Evolutionary conservation across 2,888 invertebrate genomes (phyloP), one percentile per base, ranked within the genome.

Genomic region (Metallyticus violacea): DNA sequence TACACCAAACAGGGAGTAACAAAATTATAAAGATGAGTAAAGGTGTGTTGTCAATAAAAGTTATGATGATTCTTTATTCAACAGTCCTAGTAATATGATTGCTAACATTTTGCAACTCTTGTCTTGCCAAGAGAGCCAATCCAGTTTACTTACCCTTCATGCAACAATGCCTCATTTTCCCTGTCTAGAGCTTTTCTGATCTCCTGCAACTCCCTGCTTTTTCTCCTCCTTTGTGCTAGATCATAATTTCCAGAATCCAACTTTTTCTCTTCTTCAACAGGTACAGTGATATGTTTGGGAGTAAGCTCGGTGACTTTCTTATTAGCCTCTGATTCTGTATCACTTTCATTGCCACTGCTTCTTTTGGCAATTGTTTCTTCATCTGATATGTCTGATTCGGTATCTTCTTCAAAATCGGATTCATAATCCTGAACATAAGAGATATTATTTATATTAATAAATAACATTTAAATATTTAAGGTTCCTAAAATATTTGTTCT

Each of bases 221-320:
- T 87, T 27, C 85, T 81, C 85, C 78, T 88, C 7, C 77, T 87
- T 86, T 90, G 90, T 1, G 89, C 89, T 88, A 94, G 90, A 79
- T 94, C 94, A 89, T 93, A 94, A 89, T 93, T 93, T 0, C 94
- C 94, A 0, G 94, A 94, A 90, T 94, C 94, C 85, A 94, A 89
- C 90, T 94, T 93, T 77, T 92, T 91, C 87, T 94, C 94, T 83
- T 92, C 91, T 86, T 93, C 93, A 25, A 89, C 90, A 1, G 90
- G 90, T 81, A 88, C 87, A 7, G 87, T 88, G 81, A 90, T 87
- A 1, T 81, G 82, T 9, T 85, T 82, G 7, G 87, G 78, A 25
- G 88, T 77, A 2, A 85, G 78, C 40, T 86, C 84, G 22, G 79
- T 62, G 26, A 87, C 40, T 62, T 80, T 86, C 26, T 29, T 87